Base-by-base conservation (phyloP, 1,140 invertebrate species). In the Amyelois transitella region DNA sequence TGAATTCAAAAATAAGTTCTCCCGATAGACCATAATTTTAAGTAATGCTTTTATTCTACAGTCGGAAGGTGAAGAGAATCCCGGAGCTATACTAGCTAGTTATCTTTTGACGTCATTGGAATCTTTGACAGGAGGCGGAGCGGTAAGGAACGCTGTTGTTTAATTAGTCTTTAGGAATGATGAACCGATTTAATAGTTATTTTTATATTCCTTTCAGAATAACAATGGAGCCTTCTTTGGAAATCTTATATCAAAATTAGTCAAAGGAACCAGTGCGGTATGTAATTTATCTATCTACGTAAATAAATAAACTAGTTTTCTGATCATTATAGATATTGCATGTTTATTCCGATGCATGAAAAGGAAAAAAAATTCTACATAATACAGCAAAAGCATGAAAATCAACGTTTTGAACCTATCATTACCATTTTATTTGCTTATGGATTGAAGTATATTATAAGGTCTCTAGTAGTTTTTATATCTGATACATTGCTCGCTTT, bases 171-270 rank as follows among this genome's bases (percentile, higher is more conserved):
- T 14, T 4, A 10, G 17, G 32, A 38, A 14, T 1, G 12, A 14
- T 3, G 32, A 38, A 14, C 25, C 25, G 7, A 38, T 38, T 38
- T 2, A 2, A 20, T 21, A 21, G 12, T 8, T 20, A 12, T 22
- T 22, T 25, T 50, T 51, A 47, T 48, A 50, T 54, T 49, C 50
- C 32, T 82, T 81, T 25, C 77, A 88, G 84, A 64, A 84, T 74
- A 88, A 88, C 49, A 88, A 88, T 53, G 84, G 84, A n/a, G 78
- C 69, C 7, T 86, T 88, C 58, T 86, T 88, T 59, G 82, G 84
- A 20, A 86, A 73, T 43, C 81, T 88, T 14, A 48, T 88, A 28
- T 80, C 80, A 0, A 81, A 77, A 66, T 60, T 88, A 54, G 48
- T 88, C 4, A 84, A 75, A 62, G 85, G 85, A 18, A 77, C 71